phyloP scores from a whole-genome alignment of 2,888 invertebrate species.

The Cryptocephalus moraei region DNA sequence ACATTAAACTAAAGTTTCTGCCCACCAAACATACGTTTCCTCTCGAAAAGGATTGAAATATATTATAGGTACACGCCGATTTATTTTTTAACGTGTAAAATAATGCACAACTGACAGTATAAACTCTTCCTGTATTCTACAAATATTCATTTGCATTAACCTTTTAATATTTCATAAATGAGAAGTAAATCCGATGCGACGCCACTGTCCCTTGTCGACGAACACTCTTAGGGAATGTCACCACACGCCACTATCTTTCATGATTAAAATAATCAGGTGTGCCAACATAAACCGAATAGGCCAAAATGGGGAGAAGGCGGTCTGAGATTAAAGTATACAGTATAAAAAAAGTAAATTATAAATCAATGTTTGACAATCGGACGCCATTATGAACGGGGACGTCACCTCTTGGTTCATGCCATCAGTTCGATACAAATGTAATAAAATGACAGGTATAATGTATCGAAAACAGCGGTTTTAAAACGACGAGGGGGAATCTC shows the following conservation, averaged over 20 bases:
- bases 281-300: neutral
- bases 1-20: too few relatives aligned
- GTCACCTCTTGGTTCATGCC: constrained; percentile 29
- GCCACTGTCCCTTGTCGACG: neutral
- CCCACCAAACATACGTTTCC: too few relatives aligned
- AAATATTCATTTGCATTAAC: too few relatives aligned
- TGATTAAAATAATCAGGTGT: neutral
- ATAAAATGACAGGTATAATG: constrained; percentile 19
- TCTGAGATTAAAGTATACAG: neutral
- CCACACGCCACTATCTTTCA: neutral
- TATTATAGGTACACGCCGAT: too few relatives aligned
- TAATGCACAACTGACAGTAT: too few relatives aligned
- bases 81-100: too few relatives aligned
- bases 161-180: too few relatives aligned
- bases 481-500: constrained; percentile 3
- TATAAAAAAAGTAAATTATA: constrained; percentile 23
- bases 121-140: too few relatives aligned
- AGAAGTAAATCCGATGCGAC: neutral
- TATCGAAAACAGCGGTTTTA: constrained; percentile 15
- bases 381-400: constrained; percentile 30
- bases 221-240: neutral
- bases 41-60: too few relatives aligned
- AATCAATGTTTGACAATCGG: constrained; percentile 31
- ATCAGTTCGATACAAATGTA: constrained; percentile 23
- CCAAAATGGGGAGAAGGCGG: neutral